A percentile compares a stretch with the other conserved stretches of the same genome.
These are phyloP conservation scores for Sebastes umbrosus DNA, from an alignment of 2,797 vertebrate species.

Conservation along the genomic window DNA sequence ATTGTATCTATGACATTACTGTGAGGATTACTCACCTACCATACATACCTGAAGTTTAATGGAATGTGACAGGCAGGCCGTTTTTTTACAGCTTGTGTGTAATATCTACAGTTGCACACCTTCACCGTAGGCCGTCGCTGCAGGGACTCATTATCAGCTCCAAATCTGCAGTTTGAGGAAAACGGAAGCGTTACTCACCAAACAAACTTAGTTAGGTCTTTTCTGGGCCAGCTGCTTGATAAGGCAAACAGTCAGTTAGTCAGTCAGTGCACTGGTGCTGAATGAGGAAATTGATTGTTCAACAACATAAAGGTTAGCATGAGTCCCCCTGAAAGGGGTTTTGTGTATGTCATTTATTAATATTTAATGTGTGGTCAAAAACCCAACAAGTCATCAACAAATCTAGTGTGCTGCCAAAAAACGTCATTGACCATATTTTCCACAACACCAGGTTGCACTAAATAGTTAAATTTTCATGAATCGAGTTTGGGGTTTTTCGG, in stretches of 20 bases:
- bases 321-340: not conserved
- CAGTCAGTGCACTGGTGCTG: not conserved
- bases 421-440: not conserved
- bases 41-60: not conserved
- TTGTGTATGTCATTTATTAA: not conserved
- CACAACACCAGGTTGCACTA: not conserved
- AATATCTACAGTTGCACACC: not conserved
- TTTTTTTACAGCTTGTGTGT: not conserved
- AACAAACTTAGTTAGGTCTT: slow-evolving; percentile 4
- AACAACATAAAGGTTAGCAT: not conserved
- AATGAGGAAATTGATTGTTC: not conserved
- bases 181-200: slow-evolving; percentile 3
- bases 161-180: slow-evolving; percentile 9
- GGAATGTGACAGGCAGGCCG: not conserved
- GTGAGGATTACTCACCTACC: not conserved
- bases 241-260: slow-evolving; percentile 1
- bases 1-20: not conserved
- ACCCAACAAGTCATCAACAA: not conserved
- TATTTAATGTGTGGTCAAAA: not conserved
- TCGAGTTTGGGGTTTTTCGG: not conserved
- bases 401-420: not conserved
- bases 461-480: not conserved
- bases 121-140: not conserved
- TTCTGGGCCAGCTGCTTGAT: not conserved
- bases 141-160: not conserved